A percentile compares a stretch with the other conserved stretches of the same genome.
phyloP scores from a whole-genome alignment of 2,888 invertebrate species.

The Caradrina kadenii region DNA sequence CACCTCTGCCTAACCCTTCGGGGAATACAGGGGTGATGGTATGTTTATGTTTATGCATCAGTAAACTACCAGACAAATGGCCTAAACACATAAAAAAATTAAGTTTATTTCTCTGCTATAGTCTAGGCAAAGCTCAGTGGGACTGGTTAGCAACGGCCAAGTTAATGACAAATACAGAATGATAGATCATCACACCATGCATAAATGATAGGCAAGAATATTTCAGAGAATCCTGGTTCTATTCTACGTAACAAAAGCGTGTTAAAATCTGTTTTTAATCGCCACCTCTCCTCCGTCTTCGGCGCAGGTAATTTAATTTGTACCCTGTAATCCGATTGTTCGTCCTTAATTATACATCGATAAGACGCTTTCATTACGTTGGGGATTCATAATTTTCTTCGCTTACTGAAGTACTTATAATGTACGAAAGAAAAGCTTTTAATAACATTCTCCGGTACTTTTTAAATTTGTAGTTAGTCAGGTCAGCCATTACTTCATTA shows the following conservation, averaged over 20 bases:
- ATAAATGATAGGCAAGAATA: not conserved
- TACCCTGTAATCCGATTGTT: conserved; percentile 45
- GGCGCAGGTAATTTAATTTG: conserved; percentile 37
- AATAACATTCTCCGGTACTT: not conserved
- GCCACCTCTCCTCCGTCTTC: conserved; percentile 15
- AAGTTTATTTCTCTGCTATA: conserved; percentile 1
- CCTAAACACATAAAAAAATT: not conserved
- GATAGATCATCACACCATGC: conserved; percentile 10
- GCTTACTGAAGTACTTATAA: not conserved
- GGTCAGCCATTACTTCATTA: too few species aligned
- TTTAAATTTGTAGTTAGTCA: not conserved
- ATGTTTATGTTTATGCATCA: too few species aligned
- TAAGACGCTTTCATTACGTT: conserved; percentile 28
- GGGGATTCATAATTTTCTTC: conserved; percentile 25
- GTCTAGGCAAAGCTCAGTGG: not conserved
- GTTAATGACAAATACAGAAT: conserved; percentile 5
- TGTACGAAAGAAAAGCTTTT: not conserved
- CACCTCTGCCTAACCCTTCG: too few species aligned
- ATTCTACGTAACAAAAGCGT: conserved; percentile 24
- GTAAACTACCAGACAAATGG: not conserved
- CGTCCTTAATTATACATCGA: conserved; percentile 40
- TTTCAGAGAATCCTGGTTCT: not conserved
- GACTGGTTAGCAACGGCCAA: not conserved
- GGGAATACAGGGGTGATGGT: too few species aligned
- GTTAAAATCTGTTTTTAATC: conserved; percentile 39